Evolutionary conservation across 2,888 invertebrate species (phyloP).

Genomic region (Ophonus ardosiacus): DNA sequence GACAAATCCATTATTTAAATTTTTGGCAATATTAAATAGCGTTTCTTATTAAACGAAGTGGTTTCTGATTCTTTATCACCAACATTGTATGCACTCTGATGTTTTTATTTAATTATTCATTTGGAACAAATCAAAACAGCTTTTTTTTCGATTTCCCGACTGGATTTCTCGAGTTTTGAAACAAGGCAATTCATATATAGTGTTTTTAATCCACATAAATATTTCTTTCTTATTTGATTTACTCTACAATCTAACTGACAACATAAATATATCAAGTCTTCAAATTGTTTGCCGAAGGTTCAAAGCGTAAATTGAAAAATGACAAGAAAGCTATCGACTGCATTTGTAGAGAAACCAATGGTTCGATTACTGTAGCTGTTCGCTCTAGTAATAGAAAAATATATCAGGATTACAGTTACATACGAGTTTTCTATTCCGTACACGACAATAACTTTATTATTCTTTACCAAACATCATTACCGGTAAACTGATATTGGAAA

Average conservation of each 20-base stretch:
- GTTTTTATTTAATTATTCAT: too few relatives aligned
- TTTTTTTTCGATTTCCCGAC: too few relatives aligned
- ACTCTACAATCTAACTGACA: background rate
- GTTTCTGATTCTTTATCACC: too few relatives aligned
- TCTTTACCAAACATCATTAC: conserved; percentile 13
- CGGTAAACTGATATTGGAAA: background rate
- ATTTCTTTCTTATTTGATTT: background rate
- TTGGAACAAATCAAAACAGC: too few relatives aligned
- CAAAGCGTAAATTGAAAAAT: conserved; percentile 17
- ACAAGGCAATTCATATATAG: too few relatives aligned
- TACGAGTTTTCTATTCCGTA: conserved; percentile 10
- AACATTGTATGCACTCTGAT: too few relatives aligned
- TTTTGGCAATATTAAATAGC: too few relatives aligned
- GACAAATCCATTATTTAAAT: too few relatives aligned
- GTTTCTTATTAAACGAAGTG: too few relatives aligned
- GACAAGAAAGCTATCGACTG: conserved; percentile 28
- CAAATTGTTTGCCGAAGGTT: background rate
- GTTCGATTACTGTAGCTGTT: conserved; percentile 6
- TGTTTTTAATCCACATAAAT: background rate
- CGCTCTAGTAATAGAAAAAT: conserved; percentile 35
- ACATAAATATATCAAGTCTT: background rate
- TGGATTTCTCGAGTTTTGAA: too few relatives aligned
- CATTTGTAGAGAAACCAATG: conserved; percentile 9
- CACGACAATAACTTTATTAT: conserved; percentile 13
- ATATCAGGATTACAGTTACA: conserved; percentile 11